Percentiles rank a stretch among this genome's conserved stretches.
Evolutionary conservation across 2,888 invertebrate genomes (phyloP).

Genomic region (Caenorhabditis afra): DNA sequence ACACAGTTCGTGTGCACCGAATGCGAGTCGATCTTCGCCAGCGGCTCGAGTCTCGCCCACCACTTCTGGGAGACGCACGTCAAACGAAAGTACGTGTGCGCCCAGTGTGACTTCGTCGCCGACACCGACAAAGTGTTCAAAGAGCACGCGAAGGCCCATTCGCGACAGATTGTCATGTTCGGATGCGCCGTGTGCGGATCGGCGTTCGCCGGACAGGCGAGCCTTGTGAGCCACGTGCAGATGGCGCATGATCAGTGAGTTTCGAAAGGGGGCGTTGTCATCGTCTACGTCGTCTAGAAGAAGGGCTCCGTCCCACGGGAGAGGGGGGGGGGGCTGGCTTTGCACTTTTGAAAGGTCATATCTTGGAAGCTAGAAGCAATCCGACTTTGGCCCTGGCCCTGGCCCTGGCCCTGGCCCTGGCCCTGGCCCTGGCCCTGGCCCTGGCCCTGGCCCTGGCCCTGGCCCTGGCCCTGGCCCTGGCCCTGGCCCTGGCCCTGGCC

Average conservation of each 20-base stretch:
- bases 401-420: no score
- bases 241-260: slow-evolving; percentile 61
- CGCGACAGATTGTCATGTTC: slow-evolving; percentile 42
- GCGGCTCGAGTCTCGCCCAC: neutral
- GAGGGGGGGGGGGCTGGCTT: no score
- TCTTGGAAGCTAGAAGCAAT: no score
- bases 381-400: no score
- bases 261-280: neutral
- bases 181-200: slow-evolving; percentile 56
- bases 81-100: slow-evolving; percentile 49
- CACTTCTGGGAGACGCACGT: slow-evolving; percentile 57
- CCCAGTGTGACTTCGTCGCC: slow-evolving; percentile 36
- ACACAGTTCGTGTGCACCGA: slow-evolving; percentile 47
- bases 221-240: slow-evolving; percentile 59
- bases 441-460: no score
- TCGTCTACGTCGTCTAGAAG: no score
- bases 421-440: no score
- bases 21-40: slow-evolving; percentile 41
- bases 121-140: slow-evolving; percentile 61
- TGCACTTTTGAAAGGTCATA: no score
- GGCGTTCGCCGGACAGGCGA: slow-evolving; percentile 34
- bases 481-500: no score
- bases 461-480: no score
- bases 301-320: no score
- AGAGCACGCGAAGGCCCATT: slow-evolving; percentile 58